phyloP scores from a whole-genome alignment of 2,113 vertebrate genomes.

The Ivindomyrus marchei region DNA sequence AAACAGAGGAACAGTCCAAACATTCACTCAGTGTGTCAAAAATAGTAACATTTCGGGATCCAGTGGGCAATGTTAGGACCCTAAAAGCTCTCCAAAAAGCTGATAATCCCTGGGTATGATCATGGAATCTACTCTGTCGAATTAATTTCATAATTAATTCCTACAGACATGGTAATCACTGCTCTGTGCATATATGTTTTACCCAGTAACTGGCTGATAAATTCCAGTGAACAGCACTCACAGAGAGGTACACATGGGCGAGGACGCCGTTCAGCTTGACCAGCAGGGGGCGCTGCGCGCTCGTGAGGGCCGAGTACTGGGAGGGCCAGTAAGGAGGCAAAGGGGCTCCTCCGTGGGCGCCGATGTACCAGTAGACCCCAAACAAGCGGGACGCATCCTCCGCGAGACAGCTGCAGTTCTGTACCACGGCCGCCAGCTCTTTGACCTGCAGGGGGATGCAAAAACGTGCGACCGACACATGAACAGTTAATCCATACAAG shows the following conservation, averaged over 20 bases:
- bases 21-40: neutral
- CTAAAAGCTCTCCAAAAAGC: neutral
- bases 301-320: slow-evolving; percentile 58
- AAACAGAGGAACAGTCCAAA: neutral
- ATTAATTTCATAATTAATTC: neutral
- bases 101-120: neutral
- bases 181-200: neutral
- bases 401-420: slow-evolving; percentile 70
- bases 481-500: neutral
- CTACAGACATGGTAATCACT: neutral
- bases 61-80: neutral
- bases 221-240: slow-evolving; percentile 44
- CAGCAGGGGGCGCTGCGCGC: slow-evolving; percentile 51
- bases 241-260: slow-evolving; percentile 66
- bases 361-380: slow-evolving; percentile 58
- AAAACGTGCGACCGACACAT: neutral
- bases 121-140: neutral
- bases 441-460: slow-evolving; percentile 55
- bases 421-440: slow-evolving; percentile 60
- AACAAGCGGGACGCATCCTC: slow-evolving; percentile 61
- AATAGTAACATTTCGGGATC: neutral
- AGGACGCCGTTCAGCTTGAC: slow-evolving; percentile 62
- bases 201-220: neutral
- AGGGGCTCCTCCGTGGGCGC: slow-evolving; percentile 38
- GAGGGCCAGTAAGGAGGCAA: slow-evolving; percentile 59